Evolutionary conservation across 1,140 invertebrate genomes (phyloP).

Genomic region (Tetragnatha versicolor): DNA sequence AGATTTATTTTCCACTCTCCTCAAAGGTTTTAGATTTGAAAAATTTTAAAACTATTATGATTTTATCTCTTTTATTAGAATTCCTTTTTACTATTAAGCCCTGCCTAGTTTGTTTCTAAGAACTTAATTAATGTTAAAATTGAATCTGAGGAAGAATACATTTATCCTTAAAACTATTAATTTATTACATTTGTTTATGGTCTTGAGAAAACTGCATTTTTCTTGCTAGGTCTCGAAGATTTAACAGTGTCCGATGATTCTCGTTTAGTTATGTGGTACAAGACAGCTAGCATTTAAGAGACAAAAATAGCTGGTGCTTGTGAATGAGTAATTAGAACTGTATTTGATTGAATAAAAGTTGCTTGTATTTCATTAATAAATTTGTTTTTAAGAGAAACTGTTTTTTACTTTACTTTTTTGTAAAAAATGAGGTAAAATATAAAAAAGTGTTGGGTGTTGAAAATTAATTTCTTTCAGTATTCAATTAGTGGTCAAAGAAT

Average conservation of each 20-base stretch:
- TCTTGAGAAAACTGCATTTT: background rate
- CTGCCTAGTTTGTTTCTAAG: background rate
- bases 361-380: too few species aligned
- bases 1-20: too few species aligned
- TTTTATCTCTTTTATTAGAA: background rate
- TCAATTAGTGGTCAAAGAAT: too few species aligned
- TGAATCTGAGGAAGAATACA: background rate
- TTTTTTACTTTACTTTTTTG: too few species aligned
- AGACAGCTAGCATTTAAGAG: constrained; percentile 18
- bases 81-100: background rate
- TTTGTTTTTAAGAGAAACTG: too few species aligned
- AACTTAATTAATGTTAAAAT: background rate
- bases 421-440: too few species aligned
- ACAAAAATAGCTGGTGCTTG: too few species aligned
- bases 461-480: too few species aligned
- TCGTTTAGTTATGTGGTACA: constrained; percentile 22
- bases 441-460: too few species aligned
- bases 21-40: too few species aligned
- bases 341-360: too few species aligned
- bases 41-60: background rate
- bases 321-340: too few species aligned
- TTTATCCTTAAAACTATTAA: background rate
- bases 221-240: background rate
- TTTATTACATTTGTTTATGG: background rate
- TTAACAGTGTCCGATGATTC: background rate